Percentiles rank a stretch among this genome's conserved stretches.
These are phyloP conservation scores for Tridacna crocea DNA, from an alignment of 2,888 invertebrate genomes.

Conservation along the genomic window DNA sequence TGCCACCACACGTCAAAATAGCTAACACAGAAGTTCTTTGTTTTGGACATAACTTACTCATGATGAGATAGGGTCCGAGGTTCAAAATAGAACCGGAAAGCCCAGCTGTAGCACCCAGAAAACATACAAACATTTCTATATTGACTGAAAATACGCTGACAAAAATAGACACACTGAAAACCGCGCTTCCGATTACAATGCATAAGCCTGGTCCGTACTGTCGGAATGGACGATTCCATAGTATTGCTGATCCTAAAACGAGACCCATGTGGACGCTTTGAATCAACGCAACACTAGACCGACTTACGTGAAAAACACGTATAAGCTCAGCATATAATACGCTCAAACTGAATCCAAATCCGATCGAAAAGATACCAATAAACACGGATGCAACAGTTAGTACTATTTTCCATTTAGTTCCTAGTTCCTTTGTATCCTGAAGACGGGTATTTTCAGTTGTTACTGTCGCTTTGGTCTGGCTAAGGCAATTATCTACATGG, in stretches of 20 bases:
- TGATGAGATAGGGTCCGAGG: constrained; percentile 25
- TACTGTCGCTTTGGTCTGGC: too few species aligned
- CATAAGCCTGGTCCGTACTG: constrained; percentile 23
- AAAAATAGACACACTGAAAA: constrained; percentile 11
- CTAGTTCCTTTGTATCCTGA: background rate
- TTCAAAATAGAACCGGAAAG: constrained; percentile 7
- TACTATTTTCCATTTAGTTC: background rate
- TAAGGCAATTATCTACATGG: too few species aligned
- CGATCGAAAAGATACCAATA: constrained; percentile 15
- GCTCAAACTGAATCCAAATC: constrained; percentile 34
- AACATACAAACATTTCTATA: constrained; percentile 20
- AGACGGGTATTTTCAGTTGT: too few species aligned
- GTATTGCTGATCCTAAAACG: background rate
- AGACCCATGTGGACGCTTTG: constrained; percentile 24
- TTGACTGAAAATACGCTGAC: constrained; percentile 15
- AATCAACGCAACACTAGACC: constrained; percentile 23
- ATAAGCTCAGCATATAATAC: constrained; percentile 33
- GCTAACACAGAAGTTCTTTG: constrained; percentile 19
- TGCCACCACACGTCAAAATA: constrained; percentile 12
- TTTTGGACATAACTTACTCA: constrained; percentile 10
- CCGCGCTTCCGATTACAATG: constrained; percentile 6
- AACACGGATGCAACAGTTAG: background rate
- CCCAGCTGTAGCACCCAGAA: constrained; percentile 27
- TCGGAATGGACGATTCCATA: constrained; percentile 25
- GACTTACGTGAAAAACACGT: constrained; percentile 21